Base-by-base conservation (phyloP, 2,888 invertebrate genomes). In the Suillia variegata region DNA sequence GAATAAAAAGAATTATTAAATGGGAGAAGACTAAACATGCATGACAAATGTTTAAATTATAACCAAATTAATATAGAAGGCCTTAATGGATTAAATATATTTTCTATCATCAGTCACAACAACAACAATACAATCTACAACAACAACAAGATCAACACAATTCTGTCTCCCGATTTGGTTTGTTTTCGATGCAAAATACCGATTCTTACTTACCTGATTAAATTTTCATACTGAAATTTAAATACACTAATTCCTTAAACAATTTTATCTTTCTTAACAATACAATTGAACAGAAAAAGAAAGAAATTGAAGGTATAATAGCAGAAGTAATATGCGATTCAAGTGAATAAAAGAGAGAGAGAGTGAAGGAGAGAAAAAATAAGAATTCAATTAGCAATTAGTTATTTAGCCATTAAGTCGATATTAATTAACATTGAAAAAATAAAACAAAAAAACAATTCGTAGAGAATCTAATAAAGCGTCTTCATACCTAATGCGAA, bases 331-430 rank as follows among this genome's bases (percentile, higher is more conserved):
- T 31, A 31, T 31, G 31, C 31, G 12, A 8, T 6, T 8, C 6
- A 31, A 31, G 6, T 31, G 12, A 31, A 31, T 12, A 6, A 6
- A 31, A 13, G 38, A 38, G 38, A 38, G 10, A 38, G 45, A 17
- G n/a, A 13, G 38, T 38, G 38, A 8, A 64, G 65, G 63, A 64
- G 64, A 66, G 51, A 63, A 34, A 38, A 54, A 61, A 58, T 38
- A 63, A 65, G 62, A 67, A 69, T 66, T 65, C 54, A 59, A 66
- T 59, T 67, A 69, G 64, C 48, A 52, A 66, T 56, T 66, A 67
- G 49, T 62, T 62, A 57, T 56, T 47, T 55, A 57, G 38, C 50
- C 50, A 20, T 42, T 56, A 47, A 55, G 55, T 48, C 33, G 26
- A 34, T 47, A 54, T 47, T 31, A 13, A 38, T 26, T 26, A 38